Evolutionary conservation across 2,797 vertebrate genomes (phyloP).

Genomic region (Hoplostethus mediterraneus): DNA sequence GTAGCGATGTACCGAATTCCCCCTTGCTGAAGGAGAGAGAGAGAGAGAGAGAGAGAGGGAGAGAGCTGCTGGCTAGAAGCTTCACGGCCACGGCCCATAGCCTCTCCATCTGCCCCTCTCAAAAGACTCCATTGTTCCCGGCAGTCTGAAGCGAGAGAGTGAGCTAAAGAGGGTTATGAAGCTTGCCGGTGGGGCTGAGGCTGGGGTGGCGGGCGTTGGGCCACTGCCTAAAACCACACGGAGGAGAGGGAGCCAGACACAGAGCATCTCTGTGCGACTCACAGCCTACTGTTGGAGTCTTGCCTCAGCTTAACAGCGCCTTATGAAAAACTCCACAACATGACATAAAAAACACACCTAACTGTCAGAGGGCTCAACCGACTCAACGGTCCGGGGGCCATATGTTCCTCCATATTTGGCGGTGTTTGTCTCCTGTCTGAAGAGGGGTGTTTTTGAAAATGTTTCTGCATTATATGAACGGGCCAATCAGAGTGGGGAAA

Average conservation of each 20-base stretch:
- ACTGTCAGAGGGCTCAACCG: constrained; percentile 74
- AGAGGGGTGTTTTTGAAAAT: constrained; percentile 19
- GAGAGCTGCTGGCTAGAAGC: constrained; percentile 43
- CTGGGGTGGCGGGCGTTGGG: constrained; percentile 75
- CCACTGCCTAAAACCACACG: constrained; percentile 86
- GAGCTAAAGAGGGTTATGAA: constrained; percentile 75
- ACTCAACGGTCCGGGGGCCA: constrained; percentile 58
- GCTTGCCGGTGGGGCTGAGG: constrained; percentile 65
- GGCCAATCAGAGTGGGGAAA: constrained; percentile 64
- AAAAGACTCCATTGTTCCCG: constrained; percentile 86
- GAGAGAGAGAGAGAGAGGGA: constrained; percentile 29
- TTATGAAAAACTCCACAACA: constrained; percentile 76
- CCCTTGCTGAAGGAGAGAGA: constrained; percentile 34
- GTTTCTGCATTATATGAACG: constrained; percentile 48
- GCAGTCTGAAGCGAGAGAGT: constrained; percentile 66
- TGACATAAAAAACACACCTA: constrained; percentile 73
- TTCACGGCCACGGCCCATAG: constrained; percentile 59
- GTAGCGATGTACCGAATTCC: constrained; percentile 73
- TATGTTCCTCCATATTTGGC: constrained; percentile 68
- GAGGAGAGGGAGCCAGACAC: constrained; percentile 77
- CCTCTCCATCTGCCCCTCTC: constrained; percentile 76
- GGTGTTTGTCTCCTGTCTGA: constrained; percentile 54
- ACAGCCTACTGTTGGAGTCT: constrained; percentile 69
- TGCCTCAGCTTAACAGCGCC: constrained; percentile 71
- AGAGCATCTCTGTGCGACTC: constrained; percentile 82